A percentile compares a stretch with the other conserved stretches of the same genome.
Evolutionary conservation across 30 jellyfish, hydroid and myxozoan species (phyloP).

Genomic region (Aurelia sp.): DNA sequence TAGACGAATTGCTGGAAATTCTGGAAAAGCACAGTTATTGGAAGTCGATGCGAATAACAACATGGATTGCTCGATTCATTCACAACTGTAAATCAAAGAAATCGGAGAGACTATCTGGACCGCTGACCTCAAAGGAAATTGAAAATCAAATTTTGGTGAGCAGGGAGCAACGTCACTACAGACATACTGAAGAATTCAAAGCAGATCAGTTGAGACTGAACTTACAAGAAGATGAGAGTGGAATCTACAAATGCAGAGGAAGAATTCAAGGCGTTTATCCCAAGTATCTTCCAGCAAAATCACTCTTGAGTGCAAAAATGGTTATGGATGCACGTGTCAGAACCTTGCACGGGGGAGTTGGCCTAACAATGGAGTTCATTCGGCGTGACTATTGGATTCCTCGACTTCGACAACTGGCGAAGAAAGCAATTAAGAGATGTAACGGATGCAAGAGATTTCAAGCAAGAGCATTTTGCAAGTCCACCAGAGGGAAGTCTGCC

Average conservation of each 20-base stretch:
- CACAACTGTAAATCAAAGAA: constrained; percentile 21
- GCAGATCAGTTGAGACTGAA: constrained; percentile 28
- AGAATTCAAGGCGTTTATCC: constrained; percentile 69
- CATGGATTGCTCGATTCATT: constrained; percentile 54
- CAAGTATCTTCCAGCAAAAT: constrained; percentile 30
- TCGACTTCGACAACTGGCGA: background rate
- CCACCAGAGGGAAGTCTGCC: constrained; percentile 57
- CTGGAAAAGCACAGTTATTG: constrained; percentile 8
- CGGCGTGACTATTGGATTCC: constrained; percentile 39
- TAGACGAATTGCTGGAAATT: background rate
- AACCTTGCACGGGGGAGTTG: constrained; percentile 64
- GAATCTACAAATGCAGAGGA: constrained; percentile 24
- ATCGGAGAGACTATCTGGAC: constrained; percentile 13
- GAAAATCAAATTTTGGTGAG: constrained; percentile 16
- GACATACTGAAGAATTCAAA: background rate
- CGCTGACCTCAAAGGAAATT: constrained; percentile 35
- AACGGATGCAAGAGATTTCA: constrained; percentile 57
- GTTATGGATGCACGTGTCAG: constrained; percentile 25
- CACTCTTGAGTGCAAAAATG: constrained; percentile 27
- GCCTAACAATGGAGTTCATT: constrained; percentile 25
- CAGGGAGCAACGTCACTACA: background rate
- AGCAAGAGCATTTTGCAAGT: constrained; percentile 20
- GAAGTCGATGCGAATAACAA: constrained; percentile 41
- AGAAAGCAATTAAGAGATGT: constrained; percentile 38
- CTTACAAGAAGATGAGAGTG: constrained; percentile 13